Conservation (phyloP, 2,888 invertebrate species). For the Branchellion lobata region DNA sequence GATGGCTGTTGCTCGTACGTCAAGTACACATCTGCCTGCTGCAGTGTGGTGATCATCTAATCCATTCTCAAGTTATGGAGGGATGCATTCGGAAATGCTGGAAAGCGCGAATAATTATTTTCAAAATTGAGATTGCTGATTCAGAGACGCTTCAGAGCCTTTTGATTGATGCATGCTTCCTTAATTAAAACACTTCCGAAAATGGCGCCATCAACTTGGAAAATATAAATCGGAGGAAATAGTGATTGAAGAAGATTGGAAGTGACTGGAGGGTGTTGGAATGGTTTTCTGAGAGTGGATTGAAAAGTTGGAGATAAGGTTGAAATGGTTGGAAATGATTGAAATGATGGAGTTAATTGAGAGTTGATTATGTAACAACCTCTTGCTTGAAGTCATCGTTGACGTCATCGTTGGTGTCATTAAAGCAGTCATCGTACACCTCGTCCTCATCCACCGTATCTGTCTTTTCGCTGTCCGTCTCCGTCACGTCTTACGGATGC, state of each 20-base stretch:
- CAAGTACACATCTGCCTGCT: constrained; percentile 45
- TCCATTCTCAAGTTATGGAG: not conserved
- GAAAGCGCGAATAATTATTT: not conserved
- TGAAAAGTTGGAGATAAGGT: not conserved
- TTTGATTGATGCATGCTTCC: not conserved
- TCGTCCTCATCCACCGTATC: constrained; percentile 9
- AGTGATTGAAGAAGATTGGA: not conserved
- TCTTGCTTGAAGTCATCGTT: not conserved
- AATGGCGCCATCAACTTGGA: too few relatives aligned
- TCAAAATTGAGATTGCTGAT: not conserved
- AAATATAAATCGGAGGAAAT: too few relatives aligned
- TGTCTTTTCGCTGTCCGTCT: not conserved
- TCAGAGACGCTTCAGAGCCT: not conserved
- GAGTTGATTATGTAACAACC: not conserved
- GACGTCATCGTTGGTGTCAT: not conserved
- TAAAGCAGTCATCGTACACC: not conserved
- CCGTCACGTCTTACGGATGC: too few relatives aligned
- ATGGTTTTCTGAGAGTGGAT: too few relatives aligned
- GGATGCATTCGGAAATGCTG: not conserved
- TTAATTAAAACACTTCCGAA: not conserved
- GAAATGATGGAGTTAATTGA: not conserved
- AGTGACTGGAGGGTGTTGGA: too few relatives aligned
- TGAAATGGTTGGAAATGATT: not conserved
- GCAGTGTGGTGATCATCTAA: too few relatives aligned
- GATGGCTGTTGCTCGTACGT: constrained; percentile 42